phyloP scores from a whole-genome alignment of 2,888 invertebrate species.

The Mechanitis mazaeus region DNA sequence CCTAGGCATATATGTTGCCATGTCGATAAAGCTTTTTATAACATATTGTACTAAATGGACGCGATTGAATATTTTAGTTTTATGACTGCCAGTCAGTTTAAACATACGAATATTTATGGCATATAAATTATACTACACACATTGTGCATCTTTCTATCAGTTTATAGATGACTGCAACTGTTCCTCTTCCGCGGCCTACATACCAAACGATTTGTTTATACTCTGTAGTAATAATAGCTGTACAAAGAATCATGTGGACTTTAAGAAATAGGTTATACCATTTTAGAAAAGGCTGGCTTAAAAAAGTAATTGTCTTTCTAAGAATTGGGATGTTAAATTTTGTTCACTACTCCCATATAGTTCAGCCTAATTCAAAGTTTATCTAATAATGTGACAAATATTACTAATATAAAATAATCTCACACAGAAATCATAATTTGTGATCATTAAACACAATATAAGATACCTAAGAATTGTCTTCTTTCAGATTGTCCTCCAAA shows the following conservation, averaged over 20 bases:
- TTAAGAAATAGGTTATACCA: constrained; percentile 26
- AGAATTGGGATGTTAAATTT: not conserved
- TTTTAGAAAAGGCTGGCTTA: constrained; percentile 5
- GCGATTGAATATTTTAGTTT: not conserved
- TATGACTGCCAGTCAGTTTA: not conserved
- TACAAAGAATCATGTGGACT: constrained; percentile 29
- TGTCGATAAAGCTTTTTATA: too few relatives aligned
- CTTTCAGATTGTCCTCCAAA: too few relatives aligned
- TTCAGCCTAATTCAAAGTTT: too few relatives aligned
- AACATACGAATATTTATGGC: not conserved
- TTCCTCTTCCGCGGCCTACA: constrained; percentile 28
- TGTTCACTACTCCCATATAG: too few relatives aligned
- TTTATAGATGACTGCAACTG: constrained; percentile 19
- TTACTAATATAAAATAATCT: too few relatives aligned
- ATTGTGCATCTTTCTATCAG: constrained; percentile 18
- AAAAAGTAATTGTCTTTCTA: not conserved
- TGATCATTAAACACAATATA: too few relatives aligned
- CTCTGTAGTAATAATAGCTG: constrained; percentile 29
- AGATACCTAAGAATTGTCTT: too few relatives aligned
- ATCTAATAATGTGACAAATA: too few relatives aligned
- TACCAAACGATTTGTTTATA: constrained; percentile 27
- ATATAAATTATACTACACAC: not conserved
- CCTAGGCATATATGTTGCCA: too few relatives aligned
- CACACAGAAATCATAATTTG: too few relatives aligned
- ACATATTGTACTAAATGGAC: not conserved